Evolutionary conservation across 2,113 vertebrate genomes (phyloP), one percentile per base, ranked within the genome.

Genomic region (Meleagris gallopavo): DNA sequence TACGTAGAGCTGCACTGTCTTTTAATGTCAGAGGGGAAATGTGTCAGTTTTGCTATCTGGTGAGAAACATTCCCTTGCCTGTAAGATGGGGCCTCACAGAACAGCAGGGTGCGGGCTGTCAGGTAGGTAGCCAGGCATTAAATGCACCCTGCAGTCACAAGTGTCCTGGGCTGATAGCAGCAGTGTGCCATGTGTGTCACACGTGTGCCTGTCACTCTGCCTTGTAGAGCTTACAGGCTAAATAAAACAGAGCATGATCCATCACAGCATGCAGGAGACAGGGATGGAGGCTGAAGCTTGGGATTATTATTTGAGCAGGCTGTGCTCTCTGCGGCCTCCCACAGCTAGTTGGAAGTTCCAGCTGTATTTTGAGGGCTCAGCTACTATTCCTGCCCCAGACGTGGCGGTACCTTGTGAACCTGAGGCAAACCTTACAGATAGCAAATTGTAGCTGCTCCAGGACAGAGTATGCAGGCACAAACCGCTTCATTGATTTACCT

Each of bases 121-220:
- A 36, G 36, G 58, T 36, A 22, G 40, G 48, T 54, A 72, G 74
- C 18, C 32, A 38, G 38, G 40, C 1, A 0, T 76, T 84, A 36
- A 86, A 25, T 77, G 34, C n/a, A 22, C 34, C 11, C 27, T 61
- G 72, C 78, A 41, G 21, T 29, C 60, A 6, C 65, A 48, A 61
- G 19, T 11, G 30, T 54, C 4, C 0, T 0, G 0, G 40, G 29
- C 7, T 45, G 2, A 0, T 19, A 79, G 40, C 66, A 58, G 74
- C 40, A 82, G 40, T 8, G 43, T 61, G 40, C 40, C 14, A 1
- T 45, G 24, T 41, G 29, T 34, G 29, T 48, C 54, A 13, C 3
- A 2, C 0, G 0, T 46, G 36, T 30, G 30, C 30, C 17, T 19
- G 10, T 57, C 25, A 30, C 46, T 67, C 65, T 52, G 46, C 69